phyloP scores from a whole-genome alignment of 2,797 vertebrate species.

The Momotus momota region DNA sequence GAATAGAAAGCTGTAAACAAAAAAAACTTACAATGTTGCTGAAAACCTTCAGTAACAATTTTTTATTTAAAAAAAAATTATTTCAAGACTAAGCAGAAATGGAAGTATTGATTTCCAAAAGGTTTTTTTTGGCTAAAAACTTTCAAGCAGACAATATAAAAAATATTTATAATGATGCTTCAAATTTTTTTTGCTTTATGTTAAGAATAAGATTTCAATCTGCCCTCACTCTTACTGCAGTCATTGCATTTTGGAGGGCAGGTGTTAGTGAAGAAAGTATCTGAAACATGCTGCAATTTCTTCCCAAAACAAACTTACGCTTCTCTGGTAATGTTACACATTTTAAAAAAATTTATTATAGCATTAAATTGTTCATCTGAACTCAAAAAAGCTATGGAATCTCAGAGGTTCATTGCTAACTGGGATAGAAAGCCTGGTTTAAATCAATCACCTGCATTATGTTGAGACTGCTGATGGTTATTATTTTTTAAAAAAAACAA shows the following conservation, averaged over 20 bases:
- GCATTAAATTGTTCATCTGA: neutral
- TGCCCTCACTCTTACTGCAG: neutral
- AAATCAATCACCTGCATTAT: neutral
- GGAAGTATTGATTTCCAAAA: neutral
- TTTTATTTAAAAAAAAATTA: neutral
- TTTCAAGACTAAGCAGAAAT: neutral
- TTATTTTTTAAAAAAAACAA: too few relatives aligned
- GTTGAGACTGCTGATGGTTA: neutral
- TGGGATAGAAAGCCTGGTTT: neutral
- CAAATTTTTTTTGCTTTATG: neutral
- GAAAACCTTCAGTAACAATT: neutral
- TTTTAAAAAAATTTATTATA: neutral
- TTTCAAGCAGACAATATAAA: neutral
- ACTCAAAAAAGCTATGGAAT: neutral
- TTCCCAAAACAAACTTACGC: neutral
- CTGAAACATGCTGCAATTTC: neutral
- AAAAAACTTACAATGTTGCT: neutral
- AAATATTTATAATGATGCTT: neutral
- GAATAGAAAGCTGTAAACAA: neutral
- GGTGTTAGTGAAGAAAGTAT: neutral
- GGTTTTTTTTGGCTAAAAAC: neutral
- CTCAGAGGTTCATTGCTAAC: neutral
- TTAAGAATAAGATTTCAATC: neutral
- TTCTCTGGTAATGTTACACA: neutral
- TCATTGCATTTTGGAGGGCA: neutral